Evolutionary conservation across 2,888 invertebrate genomes (phyloP), one percentile per base, ranked within the genome.

Genomic region (Timema cristinae): DNA sequence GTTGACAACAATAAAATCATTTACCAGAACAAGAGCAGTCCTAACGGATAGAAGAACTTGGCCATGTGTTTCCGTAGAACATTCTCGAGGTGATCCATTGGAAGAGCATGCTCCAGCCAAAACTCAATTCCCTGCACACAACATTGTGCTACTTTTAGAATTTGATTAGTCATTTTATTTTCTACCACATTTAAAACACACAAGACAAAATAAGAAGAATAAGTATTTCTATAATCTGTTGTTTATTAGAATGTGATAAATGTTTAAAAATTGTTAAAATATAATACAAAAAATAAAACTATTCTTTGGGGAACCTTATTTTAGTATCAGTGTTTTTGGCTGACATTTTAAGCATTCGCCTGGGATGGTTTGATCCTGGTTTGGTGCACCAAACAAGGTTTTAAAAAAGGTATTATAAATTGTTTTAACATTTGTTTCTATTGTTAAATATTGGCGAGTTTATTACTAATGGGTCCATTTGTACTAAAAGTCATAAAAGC

Each of bases 61-160:
- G 85, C 83, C 83, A 87, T 85, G 71, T 86, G 85, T 73, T 87
- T 86, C 15, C 85, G 79, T 70, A 89, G 81, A 6, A 88, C 83
- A 6, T 80, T 81, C 79, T 89, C 89, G 73, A 89, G 80, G 70
- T 84, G 84, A 10, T 82, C 80, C 72, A 87, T 82, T 2, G 83
- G 81, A 47, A 85, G 78, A 69, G 80, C 78, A 73, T 84, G 81
- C 48, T 82, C 80, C 50, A 82, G 77, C 85, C 85, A 85, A 76
- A 84, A 84, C 71, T 81, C 80, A 47, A 83, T 77, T 50, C 81
- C 79, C 50, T 79, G 79, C 1, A 67, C 32, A 32, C 32, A 32
- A 47, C 61, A 61, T 61, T n/a, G 16, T n/a, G 54, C 54, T 54
- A n/a, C 54, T 54, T 32, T 32, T 32, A 32, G 32, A 32, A 32